Percentiles rank a stretch among this genome's conserved stretches.
phyloP scores from a whole-genome alignment of 2,113 vertebrate species.

The Gavialis gangeticus region DNA sequence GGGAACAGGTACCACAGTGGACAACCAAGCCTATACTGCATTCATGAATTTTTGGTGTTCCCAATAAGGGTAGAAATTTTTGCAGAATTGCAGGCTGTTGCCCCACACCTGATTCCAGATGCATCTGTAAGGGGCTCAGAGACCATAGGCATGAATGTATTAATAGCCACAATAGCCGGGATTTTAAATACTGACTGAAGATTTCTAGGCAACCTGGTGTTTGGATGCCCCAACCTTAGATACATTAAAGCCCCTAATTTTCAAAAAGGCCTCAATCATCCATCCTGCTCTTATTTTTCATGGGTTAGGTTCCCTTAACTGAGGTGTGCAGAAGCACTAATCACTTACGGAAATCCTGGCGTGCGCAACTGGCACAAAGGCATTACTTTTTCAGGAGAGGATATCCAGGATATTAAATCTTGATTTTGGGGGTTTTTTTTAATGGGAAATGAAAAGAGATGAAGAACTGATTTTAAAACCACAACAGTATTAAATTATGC shows the following conservation, averaged over 20 bases:
- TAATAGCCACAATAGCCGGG: background rate
- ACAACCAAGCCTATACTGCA: background rate
- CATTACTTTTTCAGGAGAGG: background rate
- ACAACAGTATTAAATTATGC: background rate
- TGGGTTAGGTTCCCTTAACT: background rate
- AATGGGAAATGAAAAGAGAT: background rate
- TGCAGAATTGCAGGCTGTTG: background rate
- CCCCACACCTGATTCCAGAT: background rate
- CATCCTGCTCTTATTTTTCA: background rate
- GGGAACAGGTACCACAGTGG: background rate
- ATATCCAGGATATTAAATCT: background rate
- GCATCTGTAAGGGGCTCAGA: background rate
- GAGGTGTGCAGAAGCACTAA: background rate
- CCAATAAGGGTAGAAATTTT: background rate
- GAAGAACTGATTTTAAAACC: background rate
- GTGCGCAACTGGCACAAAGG: background rate
- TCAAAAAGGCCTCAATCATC: background rate
- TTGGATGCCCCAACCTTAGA: background rate
- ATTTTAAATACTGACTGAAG: background rate
- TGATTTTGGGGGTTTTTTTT: background rate
- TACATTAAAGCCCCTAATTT: background rate
- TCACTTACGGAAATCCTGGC: background rate
- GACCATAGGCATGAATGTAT: background rate
- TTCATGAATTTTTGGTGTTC: background rate
- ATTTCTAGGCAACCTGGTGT: background rate